A percentile compares a stretch with the other conserved stretches of the same genome.
phyloP scores from a whole-genome alignment of 2,113 vertebrate species.

The Motacilla alba region DNA sequence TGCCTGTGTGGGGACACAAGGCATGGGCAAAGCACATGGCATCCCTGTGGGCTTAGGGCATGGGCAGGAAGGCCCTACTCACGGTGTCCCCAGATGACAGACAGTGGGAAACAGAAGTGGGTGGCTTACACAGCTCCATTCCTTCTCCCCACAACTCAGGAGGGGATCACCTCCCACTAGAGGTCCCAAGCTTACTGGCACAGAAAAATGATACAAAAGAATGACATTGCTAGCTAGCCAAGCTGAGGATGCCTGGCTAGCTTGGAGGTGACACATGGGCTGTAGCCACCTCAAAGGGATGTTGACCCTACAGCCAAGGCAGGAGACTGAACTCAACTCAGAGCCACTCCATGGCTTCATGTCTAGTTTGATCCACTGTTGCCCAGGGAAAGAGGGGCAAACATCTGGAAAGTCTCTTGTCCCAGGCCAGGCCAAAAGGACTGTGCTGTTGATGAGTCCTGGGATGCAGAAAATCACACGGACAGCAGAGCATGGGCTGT shows the following conservation, averaged over 20 bases:
- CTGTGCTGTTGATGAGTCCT: background rate
- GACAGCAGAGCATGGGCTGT: background rate
- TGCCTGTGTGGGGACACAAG: background rate
- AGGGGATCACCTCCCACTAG: background rate
- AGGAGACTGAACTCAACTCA: background rate
- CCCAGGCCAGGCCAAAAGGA: background rate
- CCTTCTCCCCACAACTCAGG: background rate
- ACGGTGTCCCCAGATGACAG: rapidly evolving
- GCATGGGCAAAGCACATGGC: background rate
- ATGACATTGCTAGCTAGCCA: background rate
- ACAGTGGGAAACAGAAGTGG: background rate
- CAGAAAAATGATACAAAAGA: background rate
- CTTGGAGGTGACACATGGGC: background rate
- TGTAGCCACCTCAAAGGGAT: background rate
- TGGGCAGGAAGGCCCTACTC: background rate
- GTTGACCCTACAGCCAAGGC: background rate
- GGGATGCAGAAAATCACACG: background rate
- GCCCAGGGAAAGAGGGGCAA: background rate
- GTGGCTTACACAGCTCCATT: background rate
- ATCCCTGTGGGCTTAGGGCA: background rate
- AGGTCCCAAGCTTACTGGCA: background rate
- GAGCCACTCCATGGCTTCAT: background rate
- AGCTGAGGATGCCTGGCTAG: background rate
- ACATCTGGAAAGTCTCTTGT: background rate
- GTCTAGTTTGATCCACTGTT: background rate